Base-by-base conservation (phyloP, 2,113 vertebrate genomes). In the Siphamia tubifer region DNA sequence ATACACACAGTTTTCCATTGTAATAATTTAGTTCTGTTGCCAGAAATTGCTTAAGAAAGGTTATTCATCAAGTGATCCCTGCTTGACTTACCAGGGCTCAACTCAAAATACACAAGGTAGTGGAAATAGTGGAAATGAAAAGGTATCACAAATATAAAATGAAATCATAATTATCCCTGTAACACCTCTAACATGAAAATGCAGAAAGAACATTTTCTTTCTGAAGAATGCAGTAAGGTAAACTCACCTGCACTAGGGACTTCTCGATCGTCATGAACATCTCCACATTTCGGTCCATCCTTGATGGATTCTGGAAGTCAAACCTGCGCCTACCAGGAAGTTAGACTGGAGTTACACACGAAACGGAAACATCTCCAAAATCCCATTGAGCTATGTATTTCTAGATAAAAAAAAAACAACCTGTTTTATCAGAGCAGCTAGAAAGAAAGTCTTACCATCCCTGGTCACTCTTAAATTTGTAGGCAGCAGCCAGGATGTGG, bases 201-300 rank as follows among this genome's bases (percentile, higher is more conserved):
- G 0, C 20, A 34, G 8, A 9, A 27, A 40, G 8, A 45, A 30
- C 28, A 30, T 30, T 6, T 30, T 30, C 6, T 30, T 30, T 6
- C 10, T 30, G 5, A n/a, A n/a, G n/a, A 56, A 39, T 20, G 6
- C 6, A 17, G 13, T 28, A 4, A n/a, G 31, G 10, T 2, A 64
- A 48, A 65, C 89, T 58, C 39, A 98, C 96, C 94, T 98, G 96
- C 63, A 98, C 96, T 72, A 98, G 84, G 7, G 96, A 96, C 79
- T 98, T 98, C 89, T 98, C 96, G 42, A 98, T 98, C 36, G 95
- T 98, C 96, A 98, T 95, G 87, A 98, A 98, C 97, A 98, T 98
- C 87, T 98, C 97, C 76, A 98, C 97, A 30, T 98, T 98, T 58
- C 97, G 94, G 83, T 98, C 97, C 97, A 98, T 98, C 74, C 97